A percentile compares a stretch with the other conserved stretches of the same genome.
These are phyloP conservation scores for Hirtodrosophila duncani DNA, from an alignment of 2,888 invertebrate species.

Conservation along the genomic window DNA sequence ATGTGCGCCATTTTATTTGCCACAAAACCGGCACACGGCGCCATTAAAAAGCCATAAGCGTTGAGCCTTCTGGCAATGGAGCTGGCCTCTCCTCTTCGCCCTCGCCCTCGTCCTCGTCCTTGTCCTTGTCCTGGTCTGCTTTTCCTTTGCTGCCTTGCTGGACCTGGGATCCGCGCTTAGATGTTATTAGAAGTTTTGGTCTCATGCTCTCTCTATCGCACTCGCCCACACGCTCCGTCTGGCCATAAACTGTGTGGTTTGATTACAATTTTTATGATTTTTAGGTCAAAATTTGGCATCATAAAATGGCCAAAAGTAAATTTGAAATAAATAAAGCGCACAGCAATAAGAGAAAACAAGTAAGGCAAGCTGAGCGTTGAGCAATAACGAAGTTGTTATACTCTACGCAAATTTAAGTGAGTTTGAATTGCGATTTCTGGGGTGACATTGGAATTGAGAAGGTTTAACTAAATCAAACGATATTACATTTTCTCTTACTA, in stretches of 20 bases:
- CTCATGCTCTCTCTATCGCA: background rate
- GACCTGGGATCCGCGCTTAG: slow-evolving; percentile 58
- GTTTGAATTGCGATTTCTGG: too few relatives aligned
- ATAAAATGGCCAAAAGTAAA: slow-evolving; percentile 71
- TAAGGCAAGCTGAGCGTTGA: too few relatives aligned
- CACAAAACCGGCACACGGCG: slow-evolving; percentile 69
- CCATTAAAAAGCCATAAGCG: slow-evolving; percentile 74
- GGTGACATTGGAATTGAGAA: too few relatives aligned
- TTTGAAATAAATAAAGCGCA: slow-evolving; percentile 63
- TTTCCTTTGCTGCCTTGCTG: slow-evolving; percentile 17
- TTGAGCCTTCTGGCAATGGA: slow-evolving; percentile 48
- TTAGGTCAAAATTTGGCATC: slow-evolving; percentile 73
- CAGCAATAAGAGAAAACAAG: slow-evolving; percentile 27
- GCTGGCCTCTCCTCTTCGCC: background rate
- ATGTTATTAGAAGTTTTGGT: slow-evolving; percentile 54
- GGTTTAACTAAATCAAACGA: too few relatives aligned
- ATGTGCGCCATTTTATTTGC: slow-evolving; percentile 70
- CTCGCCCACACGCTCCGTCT: slow-evolving; percentile 3
- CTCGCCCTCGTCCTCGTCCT: too few relatives aligned
- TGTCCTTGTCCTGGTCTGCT: too few relatives aligned
- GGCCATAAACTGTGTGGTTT: slow-evolving; percentile 66
- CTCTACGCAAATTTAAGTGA: too few relatives aligned
- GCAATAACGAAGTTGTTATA: too few relatives aligned
- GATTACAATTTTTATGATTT: slow-evolving; percentile 73
- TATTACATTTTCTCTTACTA: too few relatives aligned